Evolutionary conservation across 2,113 vertebrate genomes (phyloP).

Genomic region (Cebidichthys violaceus): DNA sequence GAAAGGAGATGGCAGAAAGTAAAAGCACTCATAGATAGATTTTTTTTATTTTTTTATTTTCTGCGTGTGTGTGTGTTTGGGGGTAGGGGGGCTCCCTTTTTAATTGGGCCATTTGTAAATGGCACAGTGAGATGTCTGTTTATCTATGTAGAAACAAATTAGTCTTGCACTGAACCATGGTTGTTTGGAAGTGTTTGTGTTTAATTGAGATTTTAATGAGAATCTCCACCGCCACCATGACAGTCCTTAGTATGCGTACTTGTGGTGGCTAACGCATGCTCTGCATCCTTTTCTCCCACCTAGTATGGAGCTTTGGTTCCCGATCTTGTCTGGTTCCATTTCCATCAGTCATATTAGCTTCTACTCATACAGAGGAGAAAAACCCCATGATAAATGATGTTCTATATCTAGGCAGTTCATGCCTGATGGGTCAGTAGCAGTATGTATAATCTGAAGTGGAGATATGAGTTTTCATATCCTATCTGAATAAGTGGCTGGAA

Average conservation of each 20-base stretch:
- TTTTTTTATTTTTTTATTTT: slow-evolving; percentile 5
- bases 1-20: slow-evolving; percentile 22
- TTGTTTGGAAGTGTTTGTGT: slow-evolving; percentile 70
- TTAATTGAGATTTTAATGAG: slow-evolving; percentile 77
- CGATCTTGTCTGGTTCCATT: not conserved
- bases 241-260: not conserved
- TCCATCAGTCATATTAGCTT: not conserved
- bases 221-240: slow-evolving; percentile 46
- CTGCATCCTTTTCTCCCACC: slow-evolving; percentile 34
- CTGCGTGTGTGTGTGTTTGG: not conserved
- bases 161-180: slow-evolving; percentile 62
- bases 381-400: not conserved
- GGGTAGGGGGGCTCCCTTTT: not conserved
- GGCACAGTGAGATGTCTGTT: slow-evolving; percentile 67
- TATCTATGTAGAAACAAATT: slow-evolving; percentile 72
- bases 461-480: slow-evolving; percentile 10
- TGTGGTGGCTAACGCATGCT: slow-evolving; percentile 16
- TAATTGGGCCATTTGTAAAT: slow-evolving; percentile 72
- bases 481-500: slow-evolving; percentile 27
- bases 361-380: not conserved
- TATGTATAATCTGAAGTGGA: not conserved
- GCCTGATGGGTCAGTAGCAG: not conserved
- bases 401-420: not conserved
- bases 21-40: not conserved
- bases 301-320: not conserved